Conservation (phyloP, 2,797 vertebrate species). For the Carapus acus region DNA sequence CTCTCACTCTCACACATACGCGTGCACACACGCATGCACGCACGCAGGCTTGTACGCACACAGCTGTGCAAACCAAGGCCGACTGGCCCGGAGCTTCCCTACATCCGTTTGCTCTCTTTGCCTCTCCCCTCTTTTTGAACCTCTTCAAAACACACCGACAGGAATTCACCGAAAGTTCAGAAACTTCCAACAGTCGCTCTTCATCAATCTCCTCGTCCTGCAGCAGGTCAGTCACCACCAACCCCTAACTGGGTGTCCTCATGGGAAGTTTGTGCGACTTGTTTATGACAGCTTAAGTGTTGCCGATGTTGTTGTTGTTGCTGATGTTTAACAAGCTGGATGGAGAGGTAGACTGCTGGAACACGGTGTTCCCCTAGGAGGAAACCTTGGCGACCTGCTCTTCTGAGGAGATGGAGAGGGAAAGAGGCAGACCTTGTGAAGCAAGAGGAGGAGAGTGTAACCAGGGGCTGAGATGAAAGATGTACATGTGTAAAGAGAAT, state of each 20-base stretch:
- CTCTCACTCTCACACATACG: slow-evolving; percentile 16
- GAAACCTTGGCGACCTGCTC: slow-evolving; percentile 43
- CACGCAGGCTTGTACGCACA: no score
- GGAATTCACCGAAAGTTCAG: slow-evolving; percentile 50
- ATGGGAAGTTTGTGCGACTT: slow-evolving; percentile 68
- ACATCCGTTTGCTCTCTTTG: slow-evolving; percentile 19
- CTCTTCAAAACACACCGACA: slow-evolving; percentile 32
- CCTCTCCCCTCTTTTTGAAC: slow-evolving; percentile 27
- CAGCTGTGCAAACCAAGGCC: slow-evolving; percentile 11
- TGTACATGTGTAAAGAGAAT: slow-evolving; percentile 17
- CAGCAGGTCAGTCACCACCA: slow-evolving; percentile 40
- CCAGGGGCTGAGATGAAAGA: slow-evolving; percentile 26
- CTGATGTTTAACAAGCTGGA: slow-evolving; percentile 59
- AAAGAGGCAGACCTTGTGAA: slow-evolving; percentile 15
- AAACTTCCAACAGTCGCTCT: slow-evolving; percentile 36
- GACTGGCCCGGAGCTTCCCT: slow-evolving; percentile 30
- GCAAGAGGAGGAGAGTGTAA: slow-evolving; percentile 7
- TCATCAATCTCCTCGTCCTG: slow-evolving; percentile 61
- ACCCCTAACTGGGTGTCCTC: slow-evolving; percentile 47
- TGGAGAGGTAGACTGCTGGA: slow-evolving; percentile 34
- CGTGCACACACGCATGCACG: no score
- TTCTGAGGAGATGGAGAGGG: slow-evolving; percentile 24
- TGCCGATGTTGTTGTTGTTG: slow-evolving; percentile 61
- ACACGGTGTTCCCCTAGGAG: slow-evolving; percentile 42
- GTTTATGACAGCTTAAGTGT: slow-evolving; percentile 67